Evolutionary conservation across 2,113 vertebrate species (phyloP).

Genomic region (Lanius ludovicianus): DNA sequence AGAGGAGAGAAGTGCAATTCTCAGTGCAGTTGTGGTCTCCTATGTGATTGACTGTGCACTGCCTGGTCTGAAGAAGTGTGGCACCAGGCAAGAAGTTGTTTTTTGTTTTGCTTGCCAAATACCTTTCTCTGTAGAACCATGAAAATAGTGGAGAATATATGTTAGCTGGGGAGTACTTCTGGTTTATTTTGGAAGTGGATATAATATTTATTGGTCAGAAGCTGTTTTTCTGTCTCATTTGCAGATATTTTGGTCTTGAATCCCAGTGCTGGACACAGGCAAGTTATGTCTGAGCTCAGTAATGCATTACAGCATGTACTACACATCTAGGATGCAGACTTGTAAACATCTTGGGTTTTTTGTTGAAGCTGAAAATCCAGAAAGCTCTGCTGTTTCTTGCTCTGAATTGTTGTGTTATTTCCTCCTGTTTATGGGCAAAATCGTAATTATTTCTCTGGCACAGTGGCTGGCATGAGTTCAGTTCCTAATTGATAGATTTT

Average conservation of each 20-base stretch:
- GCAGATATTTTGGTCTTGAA: background rate
- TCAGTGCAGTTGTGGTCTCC: background rate
- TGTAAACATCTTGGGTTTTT: background rate
- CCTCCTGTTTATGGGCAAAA: background rate
- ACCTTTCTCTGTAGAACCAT: background rate
- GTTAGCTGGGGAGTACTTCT: background rate
- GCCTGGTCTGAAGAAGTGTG: background rate
- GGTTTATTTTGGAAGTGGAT: background rate
- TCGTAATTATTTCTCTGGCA: slow-evolving; percentile 4
- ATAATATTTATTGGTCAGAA: background rate
- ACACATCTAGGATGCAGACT: background rate
- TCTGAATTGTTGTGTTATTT: background rate
- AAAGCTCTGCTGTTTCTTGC: background rate
- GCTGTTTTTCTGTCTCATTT: background rate
- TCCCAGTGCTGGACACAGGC: background rate
- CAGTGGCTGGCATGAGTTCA: background rate
- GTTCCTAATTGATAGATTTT: slow-evolving; percentile 26
- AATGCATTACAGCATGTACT: background rate
- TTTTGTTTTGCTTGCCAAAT: background rate
- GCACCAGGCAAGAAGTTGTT: background rate
- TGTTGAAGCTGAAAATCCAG: background rate
- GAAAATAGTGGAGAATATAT: background rate
- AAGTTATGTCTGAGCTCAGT: background rate
- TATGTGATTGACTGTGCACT: background rate
- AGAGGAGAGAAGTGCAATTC: background rate